Base-by-base conservation (phyloP, 1,140 invertebrate species). In the Lethrus apterus region DNA sequence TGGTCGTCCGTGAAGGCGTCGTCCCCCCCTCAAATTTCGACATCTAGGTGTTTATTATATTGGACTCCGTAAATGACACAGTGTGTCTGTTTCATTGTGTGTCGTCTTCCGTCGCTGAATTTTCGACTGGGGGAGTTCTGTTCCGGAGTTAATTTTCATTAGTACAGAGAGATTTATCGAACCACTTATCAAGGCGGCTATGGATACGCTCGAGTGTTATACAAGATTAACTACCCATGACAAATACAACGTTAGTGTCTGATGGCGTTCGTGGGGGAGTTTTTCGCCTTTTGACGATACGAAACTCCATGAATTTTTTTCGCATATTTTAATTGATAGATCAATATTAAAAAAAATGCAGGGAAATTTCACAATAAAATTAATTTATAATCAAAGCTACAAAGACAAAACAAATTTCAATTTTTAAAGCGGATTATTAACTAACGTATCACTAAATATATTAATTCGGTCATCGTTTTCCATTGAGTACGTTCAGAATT, bases 131-230 rank as follows among this genome's bases (percentile, higher is more conserved):
- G n/a, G n/a, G 17, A 3, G 11, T 13, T 20, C 35, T 38, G 10
- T 31, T 43, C 40, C 40, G 40, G 40, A 43, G 40, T 43, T 43
- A 43, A 43, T 43, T 43, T 43, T 43, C 40, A 43, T 43, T 43
- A 43, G 40, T 24, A 24, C 23, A 13, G 40, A 17, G 40, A 43
- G 40, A 43, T 43, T 43, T 43, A 43, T 43, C 40, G 40, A 43
- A 31, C 23, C 19, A 26, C 23, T 43, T 43, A 43, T 43, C 29
- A 31, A 43, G 40, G 23, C 40, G 29, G 23, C 40, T 29, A 43
- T 31, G 40, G 40, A 43, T 43, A 31, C 29, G 40, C 40, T 43
- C 40, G 29, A 43, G 40, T 23, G 24, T 7, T 29, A 8, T 7
- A 43, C 23, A 23, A 31, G 40, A 43, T 43, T 43, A 43, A 43